Evolutionary conservation across 2,888 invertebrate species (phyloP), one percentile per base, ranked within the genome.

Genomic region (Dolichomitus sp.): DNA sequence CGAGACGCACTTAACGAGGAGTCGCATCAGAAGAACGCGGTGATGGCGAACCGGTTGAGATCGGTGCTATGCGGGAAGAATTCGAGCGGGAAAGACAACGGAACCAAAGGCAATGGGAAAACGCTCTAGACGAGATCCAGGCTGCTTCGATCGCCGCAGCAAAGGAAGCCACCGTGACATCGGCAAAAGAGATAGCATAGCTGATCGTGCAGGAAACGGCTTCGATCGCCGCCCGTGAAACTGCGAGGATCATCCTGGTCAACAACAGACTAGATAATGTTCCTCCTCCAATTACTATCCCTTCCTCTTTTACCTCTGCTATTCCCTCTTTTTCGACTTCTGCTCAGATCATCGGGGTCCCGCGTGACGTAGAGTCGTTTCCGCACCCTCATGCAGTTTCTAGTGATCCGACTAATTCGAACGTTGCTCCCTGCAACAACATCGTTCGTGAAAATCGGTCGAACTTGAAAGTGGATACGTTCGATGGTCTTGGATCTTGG

Each of bases 1-100:
- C 45, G n/a, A n/a, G 45, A 48, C 45, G 5, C 17, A 48, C 45
- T 11, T 4, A 48, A n/a, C 45, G n/a, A n/a, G 4, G 14, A 6
- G n/a, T 5, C n/a, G 0, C 45, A 2, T 5, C n/a, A 5, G n/a
- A 11, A n/a, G n/a, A 5, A 2, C 5, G 5, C 1, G n/a, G 45
- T 2, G 45, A 5, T 6, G 45, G n/a, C 45, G n/a, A 48, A 48
- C 14, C 45, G 12, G 45, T n/a, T n/a, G 45, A n/a, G 14, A 48
- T 48, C n/a, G 2, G 17, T 6, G 1, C 1, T 4, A 0, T 48
- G 45, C n/a, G 45, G 4, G 45, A 48, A 4, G 66, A n/a, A 54
- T 65, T 50, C 63, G 63, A 69, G 54, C 45, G 19, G 65, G 75
- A 5, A 69, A 57, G 73, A 68, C 4, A 66, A 66, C n/a, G 45